phyloP scores from a whole-genome alignment of 2,113 vertebrate species.

The Centropus unirufus region DNA sequence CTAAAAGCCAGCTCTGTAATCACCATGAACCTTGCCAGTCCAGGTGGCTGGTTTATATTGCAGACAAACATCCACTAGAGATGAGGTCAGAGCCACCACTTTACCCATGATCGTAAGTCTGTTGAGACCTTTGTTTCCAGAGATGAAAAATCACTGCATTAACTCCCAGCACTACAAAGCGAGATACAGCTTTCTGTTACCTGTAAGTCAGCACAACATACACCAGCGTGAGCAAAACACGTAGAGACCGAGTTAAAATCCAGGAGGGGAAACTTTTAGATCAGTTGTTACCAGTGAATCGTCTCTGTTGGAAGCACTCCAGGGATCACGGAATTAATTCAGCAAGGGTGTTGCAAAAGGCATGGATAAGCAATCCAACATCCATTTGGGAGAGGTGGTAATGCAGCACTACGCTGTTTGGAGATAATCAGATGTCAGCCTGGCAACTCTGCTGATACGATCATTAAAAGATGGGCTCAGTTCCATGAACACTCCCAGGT shows the following conservation, averaged over 20 bases:
- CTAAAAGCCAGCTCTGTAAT: too few relatives aligned
- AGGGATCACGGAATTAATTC: slow-evolving; percentile 20
- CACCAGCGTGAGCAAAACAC: background rate
- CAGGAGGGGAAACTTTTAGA: background rate
- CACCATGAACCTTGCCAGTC: background rate
- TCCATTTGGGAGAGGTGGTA: slow-evolving; percentile 50
- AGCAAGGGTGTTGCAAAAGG: slow-evolving; percentile 29
- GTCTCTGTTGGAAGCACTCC: slow-evolving; percentile 45
- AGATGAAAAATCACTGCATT: background rate
- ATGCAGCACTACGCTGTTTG: background rate
- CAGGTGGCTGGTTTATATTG: background rate
- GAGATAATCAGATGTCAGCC: slow-evolving; percentile 60
- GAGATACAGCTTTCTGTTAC: background rate
- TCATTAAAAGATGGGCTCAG: slow-evolving; percentile 64
- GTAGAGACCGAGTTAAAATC: background rate
- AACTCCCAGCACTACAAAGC: background rate
- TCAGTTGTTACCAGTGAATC: background rate
- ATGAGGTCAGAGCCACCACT: background rate
- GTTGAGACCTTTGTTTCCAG: background rate
- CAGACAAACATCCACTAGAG: background rate
- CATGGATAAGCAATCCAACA: slow-evolving; percentile 41
- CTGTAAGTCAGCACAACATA: accelerated
- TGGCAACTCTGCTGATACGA: slow-evolving; percentile 23
- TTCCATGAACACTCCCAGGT: slow-evolving; percentile 53
- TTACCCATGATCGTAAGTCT: background rate